Percentiles rank a stretch among this genome's conserved stretches.
phyloP scores from a whole-genome alignment of 2,113 vertebrate genomes.

The Caracal caracal region DNA sequence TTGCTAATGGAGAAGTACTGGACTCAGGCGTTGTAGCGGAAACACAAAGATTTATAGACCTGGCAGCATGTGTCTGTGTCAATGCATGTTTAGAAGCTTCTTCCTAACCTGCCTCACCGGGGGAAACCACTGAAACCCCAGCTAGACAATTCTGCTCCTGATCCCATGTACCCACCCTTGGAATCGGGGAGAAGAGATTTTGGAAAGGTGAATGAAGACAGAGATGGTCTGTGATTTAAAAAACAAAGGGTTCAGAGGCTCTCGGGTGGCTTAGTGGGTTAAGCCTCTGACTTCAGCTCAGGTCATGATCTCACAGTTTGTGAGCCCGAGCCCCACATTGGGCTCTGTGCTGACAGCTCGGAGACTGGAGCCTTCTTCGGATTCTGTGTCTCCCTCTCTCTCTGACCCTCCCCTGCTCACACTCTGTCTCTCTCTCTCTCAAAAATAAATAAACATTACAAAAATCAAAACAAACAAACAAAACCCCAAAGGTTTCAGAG shows the following conservation, averaged over 20 bases:
- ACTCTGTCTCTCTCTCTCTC: too few relatives aligned
- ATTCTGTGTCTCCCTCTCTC: too few relatives aligned
- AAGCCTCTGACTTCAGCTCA: too few relatives aligned
- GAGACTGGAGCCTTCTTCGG: too few relatives aligned
- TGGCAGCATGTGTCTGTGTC: neutral
- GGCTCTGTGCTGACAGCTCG: too few relatives aligned
- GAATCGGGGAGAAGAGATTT: neutral
- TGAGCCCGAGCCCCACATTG: too few relatives aligned
- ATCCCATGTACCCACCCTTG: neutral
- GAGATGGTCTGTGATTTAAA: neutral
- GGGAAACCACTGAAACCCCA: neutral
- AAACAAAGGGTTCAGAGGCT: neutral
- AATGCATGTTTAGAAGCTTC: neutral
- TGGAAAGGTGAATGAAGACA: neutral
- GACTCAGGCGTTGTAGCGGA: neutral
- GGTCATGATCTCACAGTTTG: too few relatives aligned
- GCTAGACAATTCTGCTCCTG: neutral
- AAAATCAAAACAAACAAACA: too few relatives aligned
- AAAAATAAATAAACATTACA: too few relatives aligned
- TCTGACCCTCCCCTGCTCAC: too few relatives aligned
- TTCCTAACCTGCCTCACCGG: neutral
- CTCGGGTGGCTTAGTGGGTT: too few relatives aligned
- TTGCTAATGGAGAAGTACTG: neutral
- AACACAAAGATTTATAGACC: neutral
- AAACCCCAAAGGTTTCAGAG: neutral